phyloP scores from a whole-genome alignment of 2,797 vertebrate genomes.

The Chromis chromis region DNA sequence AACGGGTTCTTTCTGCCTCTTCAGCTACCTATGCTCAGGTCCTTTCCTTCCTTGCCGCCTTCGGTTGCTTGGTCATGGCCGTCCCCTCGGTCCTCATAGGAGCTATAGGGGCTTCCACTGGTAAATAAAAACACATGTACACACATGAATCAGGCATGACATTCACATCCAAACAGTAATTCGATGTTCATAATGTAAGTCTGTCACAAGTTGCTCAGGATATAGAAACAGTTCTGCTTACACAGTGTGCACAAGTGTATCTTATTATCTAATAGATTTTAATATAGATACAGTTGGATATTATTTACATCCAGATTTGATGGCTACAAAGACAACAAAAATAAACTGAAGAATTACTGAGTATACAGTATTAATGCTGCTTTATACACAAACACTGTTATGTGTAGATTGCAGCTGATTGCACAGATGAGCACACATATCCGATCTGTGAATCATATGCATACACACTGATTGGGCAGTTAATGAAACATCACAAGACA shows the following conservation, averaged over 20 bases:
- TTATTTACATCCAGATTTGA: not conserved
- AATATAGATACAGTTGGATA: not conserved
- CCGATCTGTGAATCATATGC: conserved; percentile 38
- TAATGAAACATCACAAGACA: conserved; percentile 69
- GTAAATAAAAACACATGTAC: conserved; percentile 77
- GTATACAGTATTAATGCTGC: too few relatives aligned
- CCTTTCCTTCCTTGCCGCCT: conserved; percentile 94
- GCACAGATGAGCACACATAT: not conserved
- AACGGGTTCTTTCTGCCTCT: conserved; percentile 96
- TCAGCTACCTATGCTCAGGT: conserved; percentile 97
- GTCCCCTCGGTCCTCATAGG: conserved; percentile 94
- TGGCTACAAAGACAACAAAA: not conserved
- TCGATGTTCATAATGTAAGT: not conserved
- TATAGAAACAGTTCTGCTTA: not conserved
- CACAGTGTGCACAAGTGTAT: not conserved
- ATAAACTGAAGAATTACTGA: too few relatives aligned
- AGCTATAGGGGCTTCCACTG: conserved; percentile 95
- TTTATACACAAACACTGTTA: not conserved
- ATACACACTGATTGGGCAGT: conserved; percentile 35
- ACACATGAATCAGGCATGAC: not conserved
- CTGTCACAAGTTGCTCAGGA: not conserved
- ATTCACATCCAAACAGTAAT: not conserved
- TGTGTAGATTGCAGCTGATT: conserved; percentile 17
- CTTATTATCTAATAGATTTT: not conserved
- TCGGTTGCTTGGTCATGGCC: conserved; percentile 96